Evolutionary conservation across 2,888 invertebrate genomes (phyloP).

Genomic region (Zaprionus obscuricornis): DNA sequence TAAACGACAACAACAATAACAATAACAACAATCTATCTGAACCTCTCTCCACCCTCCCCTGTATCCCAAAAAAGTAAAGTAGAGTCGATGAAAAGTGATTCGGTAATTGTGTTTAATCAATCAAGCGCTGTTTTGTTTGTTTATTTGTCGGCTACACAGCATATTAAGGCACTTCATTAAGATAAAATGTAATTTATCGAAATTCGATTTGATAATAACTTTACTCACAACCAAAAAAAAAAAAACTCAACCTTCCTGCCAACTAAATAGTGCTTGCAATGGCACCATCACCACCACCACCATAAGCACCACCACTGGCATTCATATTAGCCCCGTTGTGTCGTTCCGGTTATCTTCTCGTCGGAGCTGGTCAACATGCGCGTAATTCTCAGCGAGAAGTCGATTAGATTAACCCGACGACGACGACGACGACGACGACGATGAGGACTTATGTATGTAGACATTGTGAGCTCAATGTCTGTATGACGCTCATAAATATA

Average conservation of each 20-base stretch:
- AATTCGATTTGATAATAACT: constrained; percentile 51
- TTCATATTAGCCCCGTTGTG: constrained; percentile 2
- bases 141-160: constrained; percentile 43
- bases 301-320: not conserved
- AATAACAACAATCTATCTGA: too few species aligned
- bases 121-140: constrained; percentile 64
- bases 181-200: constrained; percentile 75
- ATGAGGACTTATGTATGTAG: not conserved
- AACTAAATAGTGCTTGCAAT: too few species aligned
- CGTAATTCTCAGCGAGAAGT: constrained; percentile 63
- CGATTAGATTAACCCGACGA: constrained; percentile 74
- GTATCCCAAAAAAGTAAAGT: not conserved
- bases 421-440: constrained; percentile 12
- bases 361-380: constrained; percentile 55
- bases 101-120: constrained; percentile 74
- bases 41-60: not conserved
- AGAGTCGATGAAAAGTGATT: constrained; percentile 47
- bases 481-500: constrained; percentile 24
- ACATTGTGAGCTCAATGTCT: constrained; percentile 5
- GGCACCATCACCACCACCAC: too few species aligned
- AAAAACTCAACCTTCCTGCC: constrained; percentile 21
- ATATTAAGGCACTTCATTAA: constrained; percentile 68
- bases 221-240: constrained; percentile 14
- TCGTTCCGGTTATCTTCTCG: constrained; percentile 62
- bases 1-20: too few species aligned